phyloP scores from a whole-genome alignment of 2,888 invertebrate genomes.

The Pollenia griseotomentosa region DNA sequence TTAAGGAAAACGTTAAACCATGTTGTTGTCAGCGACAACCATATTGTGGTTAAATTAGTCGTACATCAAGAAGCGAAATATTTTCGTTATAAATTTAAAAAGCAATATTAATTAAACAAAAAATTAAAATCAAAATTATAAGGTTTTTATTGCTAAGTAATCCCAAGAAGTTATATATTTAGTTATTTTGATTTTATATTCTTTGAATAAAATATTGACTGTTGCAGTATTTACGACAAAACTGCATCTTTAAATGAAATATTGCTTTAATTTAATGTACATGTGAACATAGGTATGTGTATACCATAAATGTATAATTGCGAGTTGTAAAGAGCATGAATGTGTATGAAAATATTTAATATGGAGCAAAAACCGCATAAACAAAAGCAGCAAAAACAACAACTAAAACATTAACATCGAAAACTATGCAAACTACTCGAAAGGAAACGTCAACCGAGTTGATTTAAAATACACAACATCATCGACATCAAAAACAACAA shows the following conservation, averaged over 20 bases:
- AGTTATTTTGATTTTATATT: not conserved
- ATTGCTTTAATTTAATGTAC: not conserved
- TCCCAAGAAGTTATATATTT: not conserved
- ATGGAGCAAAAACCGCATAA: constrained; percentile 39
- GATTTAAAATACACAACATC: constrained; percentile 67
- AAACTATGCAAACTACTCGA: constrained; percentile 63
- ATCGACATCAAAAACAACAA: constrained; percentile 68
- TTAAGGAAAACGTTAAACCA: too few species aligned
- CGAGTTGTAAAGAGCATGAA: not conserved
- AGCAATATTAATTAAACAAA: too few species aligned
- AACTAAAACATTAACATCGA: constrained; percentile 13
- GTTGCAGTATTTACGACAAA: too few species aligned
- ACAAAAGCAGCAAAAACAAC: constrained; percentile 43
- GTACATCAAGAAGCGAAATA: too few species aligned
- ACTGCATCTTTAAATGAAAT: too few species aligned
- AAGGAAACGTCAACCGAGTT: constrained; percentile 67
- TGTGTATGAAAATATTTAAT: constrained; percentile 15
- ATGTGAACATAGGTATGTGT: too few species aligned
- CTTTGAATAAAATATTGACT: too few species aligned
- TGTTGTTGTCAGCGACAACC: too few species aligned
- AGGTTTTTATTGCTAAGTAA: not conserved
- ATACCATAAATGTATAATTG: not conserved
- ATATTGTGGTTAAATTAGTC: too few species aligned
- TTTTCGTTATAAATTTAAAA: too few species aligned
- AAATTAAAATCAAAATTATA: too few species aligned